Conservation (phyloP, 1,140 invertebrate genomes). For the Leptoteleia sp. region DNA sequence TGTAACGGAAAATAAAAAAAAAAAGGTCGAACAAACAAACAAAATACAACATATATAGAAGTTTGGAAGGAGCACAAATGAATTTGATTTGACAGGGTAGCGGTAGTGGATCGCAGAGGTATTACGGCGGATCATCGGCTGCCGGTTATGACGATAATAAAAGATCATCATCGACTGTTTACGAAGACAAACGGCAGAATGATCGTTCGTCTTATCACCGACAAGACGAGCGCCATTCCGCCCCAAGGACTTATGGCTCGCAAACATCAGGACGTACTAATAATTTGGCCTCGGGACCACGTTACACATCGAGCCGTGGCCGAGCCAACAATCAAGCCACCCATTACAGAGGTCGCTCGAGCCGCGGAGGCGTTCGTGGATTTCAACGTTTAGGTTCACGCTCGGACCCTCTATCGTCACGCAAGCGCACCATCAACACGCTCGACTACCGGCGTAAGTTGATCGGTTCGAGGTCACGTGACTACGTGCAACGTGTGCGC, state of each 20-base stretch:
- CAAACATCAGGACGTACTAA: slow-evolving; percentile 75
- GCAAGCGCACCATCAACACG: slow-evolving; percentile 75
- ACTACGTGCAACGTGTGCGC: slow-evolving; percentile 79
- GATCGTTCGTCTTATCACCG: slow-evolving; percentile 78
- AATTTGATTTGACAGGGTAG: slow-evolving; percentile 80
- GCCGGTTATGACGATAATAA: slow-evolving; percentile 77
- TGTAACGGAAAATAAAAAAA: slow-evolving; percentile 37
- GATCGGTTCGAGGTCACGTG: slow-evolving; percentile 76
- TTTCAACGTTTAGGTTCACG: slow-evolving; percentile 74
- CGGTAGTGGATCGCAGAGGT: slow-evolving; percentile 77
- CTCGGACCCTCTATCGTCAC: slow-evolving; percentile 73
- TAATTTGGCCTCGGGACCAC: slow-evolving; percentile 73
- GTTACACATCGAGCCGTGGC: slow-evolving; percentile 75
- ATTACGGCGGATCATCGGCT: slow-evolving; percentile 74
- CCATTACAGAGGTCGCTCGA: slow-evolving; percentile 75
- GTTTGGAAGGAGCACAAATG: slow-evolving; percentile 75
- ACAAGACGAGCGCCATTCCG: slow-evolving; percentile 77
- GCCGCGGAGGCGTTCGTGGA: slow-evolving; percentile 71
- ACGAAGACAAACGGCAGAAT: slow-evolving; percentile 78
- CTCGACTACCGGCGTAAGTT: slow-evolving; percentile 79
- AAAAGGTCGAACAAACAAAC: slow-evolving; percentile 44
- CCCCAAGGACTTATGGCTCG: slow-evolving; percentile 75
- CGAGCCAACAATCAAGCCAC: slow-evolving; percentile 73
- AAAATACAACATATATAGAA: slow-evolving; percentile 61
- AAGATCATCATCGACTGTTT: slow-evolving; percentile 74